Evolutionary conservation across 2,113 vertebrate species (phyloP).

Genomic region (Psephotus haematonotus): DNA sequence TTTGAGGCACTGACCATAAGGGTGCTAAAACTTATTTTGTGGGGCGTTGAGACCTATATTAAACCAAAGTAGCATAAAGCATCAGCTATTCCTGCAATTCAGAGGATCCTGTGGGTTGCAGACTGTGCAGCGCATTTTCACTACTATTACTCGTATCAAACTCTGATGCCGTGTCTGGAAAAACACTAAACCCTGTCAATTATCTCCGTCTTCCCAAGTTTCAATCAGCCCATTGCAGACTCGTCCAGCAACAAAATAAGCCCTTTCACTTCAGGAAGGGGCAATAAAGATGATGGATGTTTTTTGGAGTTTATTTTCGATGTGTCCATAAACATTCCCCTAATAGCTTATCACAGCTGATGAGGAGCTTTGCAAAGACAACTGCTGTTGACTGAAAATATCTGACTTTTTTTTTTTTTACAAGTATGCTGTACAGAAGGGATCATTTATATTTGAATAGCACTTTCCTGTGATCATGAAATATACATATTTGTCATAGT

Average conservation of each 20-base stretch:
- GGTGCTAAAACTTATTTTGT: neutral
- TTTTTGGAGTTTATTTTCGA: constrained; percentile 12
- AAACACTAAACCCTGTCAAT: neutral
- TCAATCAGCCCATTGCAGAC: neutral
- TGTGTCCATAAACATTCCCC: constrained; percentile 32
- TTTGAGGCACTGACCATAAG: neutral
- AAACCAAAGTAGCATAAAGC: neutral
- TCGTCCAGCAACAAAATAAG: neutral
- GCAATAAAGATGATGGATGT: constrained; percentile 32
- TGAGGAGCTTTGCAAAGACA: constrained; percentile 30
- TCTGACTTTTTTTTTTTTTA: neutral
- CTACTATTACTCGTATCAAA: neutral
- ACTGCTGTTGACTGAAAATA: constrained; percentile 40
- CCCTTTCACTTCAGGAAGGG: constrained; percentile 5
- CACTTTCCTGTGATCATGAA: neutral
- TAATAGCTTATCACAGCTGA: constrained; percentile 41
- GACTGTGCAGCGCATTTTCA: neutral
- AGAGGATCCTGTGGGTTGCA: neutral
- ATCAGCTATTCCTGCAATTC: neutral
- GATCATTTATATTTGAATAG: neutral
- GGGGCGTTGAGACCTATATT: neutral
- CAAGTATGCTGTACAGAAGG: neutral
- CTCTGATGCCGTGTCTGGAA: neutral
- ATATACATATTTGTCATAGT: neutral
- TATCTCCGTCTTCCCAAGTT: neutral